Evolutionary conservation across 2,888 invertebrate genomes (phyloP).

Genomic region (Tiphia femorata): DNA sequence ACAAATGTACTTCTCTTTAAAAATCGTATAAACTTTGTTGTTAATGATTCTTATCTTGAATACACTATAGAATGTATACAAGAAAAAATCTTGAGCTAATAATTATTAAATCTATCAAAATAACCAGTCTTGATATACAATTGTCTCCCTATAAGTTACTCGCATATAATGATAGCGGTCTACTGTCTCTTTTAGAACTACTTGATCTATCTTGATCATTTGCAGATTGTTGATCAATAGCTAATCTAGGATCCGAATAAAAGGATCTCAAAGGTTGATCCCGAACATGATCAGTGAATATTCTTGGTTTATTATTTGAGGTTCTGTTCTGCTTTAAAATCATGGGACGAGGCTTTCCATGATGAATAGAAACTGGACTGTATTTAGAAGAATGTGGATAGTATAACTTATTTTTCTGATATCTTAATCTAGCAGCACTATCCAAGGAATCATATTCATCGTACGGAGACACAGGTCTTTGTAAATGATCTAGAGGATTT

Average conservation of each 20-base stretch:
- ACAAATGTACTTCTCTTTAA: too few species aligned
- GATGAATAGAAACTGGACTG: conserved; percentile 54
- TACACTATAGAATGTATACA: too few species aligned
- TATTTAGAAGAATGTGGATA: conserved; percentile 50
- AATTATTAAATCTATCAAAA: too few species aligned
- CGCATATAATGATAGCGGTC: conserved; percentile 59
- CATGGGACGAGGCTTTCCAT: conserved; percentile 27
- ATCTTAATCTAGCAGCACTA: conserved; percentile 41
- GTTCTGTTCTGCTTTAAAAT: conserved; percentile 22
- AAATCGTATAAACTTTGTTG: too few species aligned
- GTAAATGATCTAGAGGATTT: conserved; percentile 60
- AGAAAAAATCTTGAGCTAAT: too few species aligned
- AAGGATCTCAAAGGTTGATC: conserved; percentile 59
- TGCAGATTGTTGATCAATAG: conserved; percentile 41
- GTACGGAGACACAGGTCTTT: conserved; percentile 54
- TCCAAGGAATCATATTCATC: conserved; percentile 58
- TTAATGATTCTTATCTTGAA: too few species aligned
- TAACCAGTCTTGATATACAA: neutral
- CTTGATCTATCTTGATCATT: conserved; percentile 30
- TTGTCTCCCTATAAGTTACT: conserved; percentile 48
- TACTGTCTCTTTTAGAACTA: conserved; percentile 49
- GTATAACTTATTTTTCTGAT: conserved; percentile 49
- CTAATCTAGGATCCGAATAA: conserved; percentile 61
- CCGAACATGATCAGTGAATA: conserved; percentile 60
- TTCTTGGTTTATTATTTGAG: conserved; percentile 40